A percentile compares a stretch with the other conserved stretches of the same genome.
phyloP scores from a whole-genome alignment of 2,888 invertebrate species.

The Apamea crenata region DNA sequence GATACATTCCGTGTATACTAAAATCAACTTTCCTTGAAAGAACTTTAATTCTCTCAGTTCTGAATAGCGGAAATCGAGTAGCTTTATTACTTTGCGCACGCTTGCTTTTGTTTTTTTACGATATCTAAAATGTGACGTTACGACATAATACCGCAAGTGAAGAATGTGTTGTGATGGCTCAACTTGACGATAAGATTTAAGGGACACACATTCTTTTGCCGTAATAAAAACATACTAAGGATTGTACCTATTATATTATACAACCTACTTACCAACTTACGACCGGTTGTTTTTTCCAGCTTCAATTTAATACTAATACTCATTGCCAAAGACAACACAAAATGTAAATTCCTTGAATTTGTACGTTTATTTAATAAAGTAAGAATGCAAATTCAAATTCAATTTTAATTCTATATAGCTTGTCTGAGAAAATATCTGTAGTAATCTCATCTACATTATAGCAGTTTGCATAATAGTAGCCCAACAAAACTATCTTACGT shows the following conservation, averaged over 20 bases:
- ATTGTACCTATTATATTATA: neutral
- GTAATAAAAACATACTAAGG: slow-evolving; percentile 57
- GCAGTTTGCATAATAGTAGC: slow-evolving; percentile 37
- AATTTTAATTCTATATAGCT: slow-evolving; percentile 52
- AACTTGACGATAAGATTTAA: slow-evolving; percentile 72
- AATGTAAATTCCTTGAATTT: slow-evolving; percentile 29
- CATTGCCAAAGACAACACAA: neutral
- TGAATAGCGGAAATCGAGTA: slow-evolving; percentile 84
- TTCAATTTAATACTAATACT: neutral
- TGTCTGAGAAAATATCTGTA: slow-evolving; percentile 34
- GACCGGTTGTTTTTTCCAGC: slow-evolving; percentile 2
- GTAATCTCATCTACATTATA: slow-evolving; percentile 44
- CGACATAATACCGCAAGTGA: slow-evolving; percentile 80
- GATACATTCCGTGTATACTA: slow-evolving; percentile 82
- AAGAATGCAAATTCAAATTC: slow-evolving; percentile 40
- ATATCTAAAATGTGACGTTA: slow-evolving; percentile 82
- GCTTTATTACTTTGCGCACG: slow-evolving; percentile 84
- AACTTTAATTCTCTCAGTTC: slow-evolving; percentile 86
- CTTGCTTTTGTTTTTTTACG: slow-evolving; percentile 84
- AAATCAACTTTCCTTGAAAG: slow-evolving; percentile 83
- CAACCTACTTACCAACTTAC: slow-evolving; percentile 1
- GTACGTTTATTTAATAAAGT: slow-evolving; percentile 10
- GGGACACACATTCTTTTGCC: slow-evolving; percentile 52
- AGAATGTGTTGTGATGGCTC: slow-evolving; percentile 76
- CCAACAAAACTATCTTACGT: slow-evolving; percentile 24